Conservation (phyloP, 37 sponge, comb jelly and placozoan species). For the Ianthella basta region DNA sequence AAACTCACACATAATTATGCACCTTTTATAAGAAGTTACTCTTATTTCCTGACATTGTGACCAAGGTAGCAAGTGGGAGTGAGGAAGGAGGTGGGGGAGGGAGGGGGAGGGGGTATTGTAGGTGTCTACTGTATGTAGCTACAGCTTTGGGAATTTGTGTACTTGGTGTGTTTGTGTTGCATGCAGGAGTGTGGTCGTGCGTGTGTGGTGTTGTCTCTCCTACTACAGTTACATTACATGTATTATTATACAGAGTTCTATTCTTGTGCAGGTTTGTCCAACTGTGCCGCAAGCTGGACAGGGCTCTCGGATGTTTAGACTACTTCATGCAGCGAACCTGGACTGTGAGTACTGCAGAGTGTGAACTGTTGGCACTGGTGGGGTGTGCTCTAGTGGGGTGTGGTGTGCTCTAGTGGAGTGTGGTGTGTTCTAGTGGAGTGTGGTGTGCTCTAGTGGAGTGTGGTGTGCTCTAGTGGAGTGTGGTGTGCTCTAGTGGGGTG, state of each 20-base stretch:
- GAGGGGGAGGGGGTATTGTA: neutral
- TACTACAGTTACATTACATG: too few relatives aligned
- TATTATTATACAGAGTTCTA: too few relatives aligned
- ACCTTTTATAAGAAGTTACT: neutral
- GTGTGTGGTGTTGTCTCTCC: slow-evolving; percentile 6
- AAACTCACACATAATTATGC: neutral
- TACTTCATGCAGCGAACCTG: slow-evolving; percentile 60
- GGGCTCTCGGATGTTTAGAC: slow-evolving; percentile 45
- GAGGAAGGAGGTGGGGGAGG: neutral
- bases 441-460: too few relatives aligned
- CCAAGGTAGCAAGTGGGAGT: neutral
- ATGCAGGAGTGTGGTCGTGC: neutral
- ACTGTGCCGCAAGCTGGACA: slow-evolving; percentile 52
- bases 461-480: too few relatives aligned
- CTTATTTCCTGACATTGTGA: neutral
- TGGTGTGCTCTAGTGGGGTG: too few relatives aligned
- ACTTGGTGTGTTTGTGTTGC: neutral
- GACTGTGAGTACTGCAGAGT: slow-evolving; percentile 44
- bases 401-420: too few relatives aligned
- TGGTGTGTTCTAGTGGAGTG: too few relatives aligned
- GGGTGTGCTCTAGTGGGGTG: too few relatives aligned
- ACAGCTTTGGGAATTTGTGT: too few relatives aligned
- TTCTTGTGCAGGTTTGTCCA: slow-evolving; percentile 37
- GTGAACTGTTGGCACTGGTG: too few relatives aligned
- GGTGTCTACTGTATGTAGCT: too few relatives aligned